Conservation (phyloP, 1,140 invertebrate genomes). For the Drosophila paulistorum region DNA sequence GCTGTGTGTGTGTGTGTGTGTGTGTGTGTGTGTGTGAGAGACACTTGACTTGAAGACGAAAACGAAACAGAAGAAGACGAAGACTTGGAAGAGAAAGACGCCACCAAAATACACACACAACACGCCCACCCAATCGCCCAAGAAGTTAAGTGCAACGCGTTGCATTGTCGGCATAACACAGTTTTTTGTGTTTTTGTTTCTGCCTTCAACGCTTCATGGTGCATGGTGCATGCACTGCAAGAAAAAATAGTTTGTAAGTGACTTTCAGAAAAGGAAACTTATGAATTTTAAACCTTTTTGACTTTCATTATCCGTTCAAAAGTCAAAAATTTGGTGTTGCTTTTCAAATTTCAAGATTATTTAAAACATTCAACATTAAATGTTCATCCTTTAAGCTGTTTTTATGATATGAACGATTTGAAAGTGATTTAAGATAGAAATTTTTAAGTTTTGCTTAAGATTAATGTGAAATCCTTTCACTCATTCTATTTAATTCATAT, state of each 20-base stretch:
- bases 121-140: not conserved
- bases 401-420: too few species aligned
- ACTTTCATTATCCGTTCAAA: too few species aligned
- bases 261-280: too few species aligned
- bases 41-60: slow-evolving; percentile 49
- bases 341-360: too few species aligned
- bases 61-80: slow-evolving; percentile 31
- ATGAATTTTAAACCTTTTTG: too few species aligned
- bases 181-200: slow-evolving; percentile 36
- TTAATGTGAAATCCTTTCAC: too few species aligned
- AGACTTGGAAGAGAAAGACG: slow-evolving; percentile 62
- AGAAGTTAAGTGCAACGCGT: slow-evolving; percentile 58
- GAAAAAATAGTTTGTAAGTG: not conserved
- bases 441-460: too few species aligned
- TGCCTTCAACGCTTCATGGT: not conserved
- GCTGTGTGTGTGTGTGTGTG: slow-evolving; percentile 28
- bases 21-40: slow-evolving; percentile 33
- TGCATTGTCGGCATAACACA: slow-evolving; percentile 78
- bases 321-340: too few species aligned
- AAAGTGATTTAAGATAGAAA: too few species aligned
- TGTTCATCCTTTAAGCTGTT: too few species aligned
- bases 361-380: too few species aligned
- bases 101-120: slow-evolving; percentile 3
- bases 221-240: not conserved
- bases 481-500: too few species aligned